Evolutionary conservation across 2,888 invertebrate species (phyloP), one percentile per base, ranked within the genome.

Genomic region (Chloroclysta siterata): DNA sequence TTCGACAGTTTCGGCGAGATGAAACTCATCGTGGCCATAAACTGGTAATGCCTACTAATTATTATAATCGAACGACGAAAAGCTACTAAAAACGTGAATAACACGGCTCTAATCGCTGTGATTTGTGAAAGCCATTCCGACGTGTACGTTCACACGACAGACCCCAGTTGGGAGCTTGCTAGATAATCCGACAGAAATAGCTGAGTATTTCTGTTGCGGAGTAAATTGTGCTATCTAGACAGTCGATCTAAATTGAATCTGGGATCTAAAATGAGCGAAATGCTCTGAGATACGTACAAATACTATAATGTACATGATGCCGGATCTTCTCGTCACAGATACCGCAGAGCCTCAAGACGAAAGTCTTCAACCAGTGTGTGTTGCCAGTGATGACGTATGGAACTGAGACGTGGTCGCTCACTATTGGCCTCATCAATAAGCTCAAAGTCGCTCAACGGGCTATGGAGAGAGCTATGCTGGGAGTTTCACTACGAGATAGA

Each of bases 181-280:
- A 73, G 79, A 82, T 81, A 79, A 82, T 76, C 75, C 68, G 71
- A 73, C 77, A 72, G 75, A 79, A 85, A 84, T 83, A 83, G 78
- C 72, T 55, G 66, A 74, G 75, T 81, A 84, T 83, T 83, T 80
- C 75, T 77, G 76, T 70, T 63, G 72, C 70, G 70, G 69, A 74
- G 74, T 77, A 77, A 77, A 78, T 76, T 76, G 70, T 72, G 71
- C 74, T 84, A 88, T 88, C 88, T 78, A 69, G 75, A 75, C 73
- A 73, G 75, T 72, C 71, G 72, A 89, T 90, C 89, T 88, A 85
- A 89, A 89, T 90, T 88, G 86, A 84, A 89, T 83, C 81, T 79
- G 72, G 70, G 80, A 82, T 82, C 77, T 80, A 82, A 83, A 84
- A 82, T 79, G 81, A 85, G 80, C 80, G 75, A 82, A 83, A 81